Evolutionary conservation across 2,888 invertebrate species (phyloP).

Genomic region (Halocaridina rubra): DNA sequence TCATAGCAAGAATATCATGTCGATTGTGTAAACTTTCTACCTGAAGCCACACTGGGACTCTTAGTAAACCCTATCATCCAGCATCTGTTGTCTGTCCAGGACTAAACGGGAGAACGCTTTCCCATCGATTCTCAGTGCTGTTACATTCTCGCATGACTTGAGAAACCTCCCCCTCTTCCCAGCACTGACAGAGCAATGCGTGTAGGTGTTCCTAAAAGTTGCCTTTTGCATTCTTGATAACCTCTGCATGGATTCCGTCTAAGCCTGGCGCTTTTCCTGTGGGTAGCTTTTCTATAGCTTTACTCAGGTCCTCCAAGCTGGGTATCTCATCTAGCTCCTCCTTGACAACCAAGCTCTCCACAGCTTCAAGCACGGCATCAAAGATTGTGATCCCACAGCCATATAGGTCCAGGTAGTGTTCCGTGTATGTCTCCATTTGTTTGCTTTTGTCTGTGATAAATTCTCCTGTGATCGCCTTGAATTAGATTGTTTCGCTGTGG

Average conservation of each 20-base stretch:
- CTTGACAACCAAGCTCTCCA: background rate
- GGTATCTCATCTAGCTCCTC: conserved; percentile 1
- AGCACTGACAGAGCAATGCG: background rate
- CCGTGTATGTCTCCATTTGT: conserved; percentile 19
- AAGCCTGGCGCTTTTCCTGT: conserved; percentile 33
- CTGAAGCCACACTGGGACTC: conserved; percentile 22
- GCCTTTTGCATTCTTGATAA: too few relatives aligned
- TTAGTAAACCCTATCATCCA: conserved; percentile 9
- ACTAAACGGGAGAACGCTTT: background rate
- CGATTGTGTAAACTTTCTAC: background rate
- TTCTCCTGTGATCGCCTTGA: background rate
- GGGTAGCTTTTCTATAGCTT: background rate
- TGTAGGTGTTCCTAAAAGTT: background rate
- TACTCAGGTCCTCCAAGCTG: conserved; percentile 4
- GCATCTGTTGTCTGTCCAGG: background rate
- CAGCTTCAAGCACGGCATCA: background rate
- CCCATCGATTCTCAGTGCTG: background rate
- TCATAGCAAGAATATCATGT: background rate
- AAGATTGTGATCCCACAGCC: background rate
- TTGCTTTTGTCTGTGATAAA: background rate
- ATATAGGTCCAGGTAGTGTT: conserved; percentile 12
- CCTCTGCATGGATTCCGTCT: conserved; percentile 10
- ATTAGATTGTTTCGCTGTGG: background rate
- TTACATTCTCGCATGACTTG: background rate
- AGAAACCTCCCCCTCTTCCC: background rate